Base-by-base conservation (phyloP, 2,888 invertebrate genomes). In the Scaptomyza flava region DNA sequence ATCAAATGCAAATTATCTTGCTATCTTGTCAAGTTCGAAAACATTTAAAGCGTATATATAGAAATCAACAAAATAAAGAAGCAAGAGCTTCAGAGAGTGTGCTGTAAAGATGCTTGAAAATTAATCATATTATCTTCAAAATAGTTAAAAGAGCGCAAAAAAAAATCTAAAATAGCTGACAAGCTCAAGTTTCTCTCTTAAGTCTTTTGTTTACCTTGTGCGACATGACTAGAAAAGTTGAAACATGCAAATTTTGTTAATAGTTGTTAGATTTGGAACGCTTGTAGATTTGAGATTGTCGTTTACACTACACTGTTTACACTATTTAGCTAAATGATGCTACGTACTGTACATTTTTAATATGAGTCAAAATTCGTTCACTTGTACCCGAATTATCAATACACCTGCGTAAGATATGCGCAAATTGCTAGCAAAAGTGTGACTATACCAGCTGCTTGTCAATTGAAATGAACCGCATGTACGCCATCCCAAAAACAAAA, bases 21-120 rank as follows among this genome's bases (percentile, higher is more conserved):
- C 48, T 63, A 73, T 68, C 68, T 83, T 73, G 80, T 82, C 87
- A 83, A 82, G 81, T 77, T 82, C 79, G 69, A 79, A 87, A 77
- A 75, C 85, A 87, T 87, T 84, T 84, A 77, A 75, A 62, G 57
- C 70, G 70, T 71, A 84, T 81, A 81, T 70, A 66, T 46, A 67
- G 65, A 47, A 61, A 70, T 51, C 52, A 54, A 57, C 57, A 3
- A 41, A 41, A 50, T n/a, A 63, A 76, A 56, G n/a, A 23, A 23
- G 23, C 17, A 17, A 17, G 17, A 17, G 17, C 23, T 23, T 23
- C 23, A 23, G 4, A 4, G 2, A 23, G 2, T 23, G 43, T 61
- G 58, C 50, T 80, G 77, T 68, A 71, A 68, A 64, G 42, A 52
- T 56, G 58, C 36, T 58, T 14, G 33, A 33, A 68, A 23, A 68